phyloP scores from a whole-genome alignment of 1,140 invertebrate species.

The Eueides isabella region DNA sequence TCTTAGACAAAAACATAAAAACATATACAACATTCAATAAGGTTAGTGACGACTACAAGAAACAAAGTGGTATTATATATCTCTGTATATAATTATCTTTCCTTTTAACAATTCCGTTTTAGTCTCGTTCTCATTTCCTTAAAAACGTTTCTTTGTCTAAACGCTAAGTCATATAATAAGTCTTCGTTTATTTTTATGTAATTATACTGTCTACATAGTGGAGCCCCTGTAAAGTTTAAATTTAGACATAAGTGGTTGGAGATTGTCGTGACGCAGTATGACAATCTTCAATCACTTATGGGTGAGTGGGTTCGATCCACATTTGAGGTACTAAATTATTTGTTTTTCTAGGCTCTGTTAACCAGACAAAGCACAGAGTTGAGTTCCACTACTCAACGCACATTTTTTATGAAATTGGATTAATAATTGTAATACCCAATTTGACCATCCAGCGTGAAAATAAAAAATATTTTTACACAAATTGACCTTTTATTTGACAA shows the following conservation, averaged over 20 bases:
- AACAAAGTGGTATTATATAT: neutral
- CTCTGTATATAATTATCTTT: neutral
- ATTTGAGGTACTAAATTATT: too few relatives aligned
- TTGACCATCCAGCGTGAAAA: too few relatives aligned
- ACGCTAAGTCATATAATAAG: slow-evolving; percentile 19
- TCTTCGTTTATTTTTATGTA: neutral
- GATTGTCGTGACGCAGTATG: too few relatives aligned
- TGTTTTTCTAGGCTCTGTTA: too few relatives aligned
- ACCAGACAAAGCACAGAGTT: too few relatives aligned
- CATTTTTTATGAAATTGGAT: too few relatives aligned
- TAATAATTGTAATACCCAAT: too few relatives aligned
- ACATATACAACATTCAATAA: neutral
- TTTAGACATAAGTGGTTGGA: too few relatives aligned
- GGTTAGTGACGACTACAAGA: neutral
- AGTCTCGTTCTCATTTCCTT: slow-evolving; percentile 9
- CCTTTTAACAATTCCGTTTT: slow-evolving; percentile 14
- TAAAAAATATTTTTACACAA: neutral
- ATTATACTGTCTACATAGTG: neutral
- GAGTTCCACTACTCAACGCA: neutral
- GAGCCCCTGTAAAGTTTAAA: neutral
- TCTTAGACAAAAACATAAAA: too few relatives aligned
- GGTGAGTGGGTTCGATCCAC: too few relatives aligned
- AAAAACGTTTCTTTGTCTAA: slow-evolving; percentile 16
- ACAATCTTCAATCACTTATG: too few relatives aligned
- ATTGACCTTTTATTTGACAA: neutral